Evolutionary conservation across 64 coral and sea anemone species (phyloP).

Genomic region (Hydrozoanthus tunicans): DNA sequence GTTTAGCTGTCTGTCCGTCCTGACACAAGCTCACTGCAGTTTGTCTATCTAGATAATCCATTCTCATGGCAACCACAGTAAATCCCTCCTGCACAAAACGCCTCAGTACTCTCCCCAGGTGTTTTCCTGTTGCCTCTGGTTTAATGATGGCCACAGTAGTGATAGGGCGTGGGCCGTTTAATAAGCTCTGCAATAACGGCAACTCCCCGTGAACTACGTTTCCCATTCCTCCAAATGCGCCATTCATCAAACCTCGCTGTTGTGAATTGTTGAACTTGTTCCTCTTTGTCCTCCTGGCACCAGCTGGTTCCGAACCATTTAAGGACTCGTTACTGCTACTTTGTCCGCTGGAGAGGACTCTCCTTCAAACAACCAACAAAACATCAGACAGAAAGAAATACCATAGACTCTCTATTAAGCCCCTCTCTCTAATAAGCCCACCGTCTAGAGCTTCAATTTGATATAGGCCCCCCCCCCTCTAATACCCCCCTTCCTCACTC

Average conservation of each 20-base stretch:
- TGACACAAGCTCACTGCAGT: conserved; percentile 38
- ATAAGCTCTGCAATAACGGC: conserved; percentile 64
- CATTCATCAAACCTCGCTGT: conserved; percentile 46
- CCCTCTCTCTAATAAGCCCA: no score
- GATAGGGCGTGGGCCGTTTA: conserved; percentile 72
- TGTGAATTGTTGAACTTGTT: neutral
- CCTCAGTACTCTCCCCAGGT: conserved; percentile 81
- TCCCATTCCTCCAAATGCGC: conserved; percentile 47
- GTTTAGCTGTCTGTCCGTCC: neutral
- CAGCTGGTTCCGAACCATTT: conserved; percentile 35
- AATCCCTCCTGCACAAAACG: conserved; percentile 82
- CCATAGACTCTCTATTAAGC: no score
- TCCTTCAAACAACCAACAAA: neutral
- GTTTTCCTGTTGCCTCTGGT: conserved; percentile 71
- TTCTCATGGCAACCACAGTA: conserved; percentile 65
- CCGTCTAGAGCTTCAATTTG: no score
- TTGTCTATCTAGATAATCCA: conserved; percentile 52
- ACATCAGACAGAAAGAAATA: neutral
- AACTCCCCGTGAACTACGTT: conserved; percentile 46
- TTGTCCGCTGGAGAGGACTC: conserved; percentile 19
- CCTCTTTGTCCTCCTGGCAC: conserved; percentile 13
- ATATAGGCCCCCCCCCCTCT: no score
- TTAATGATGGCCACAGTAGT: conserved; percentile 82
- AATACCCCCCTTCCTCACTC: no score
- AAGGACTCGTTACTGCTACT: conserved; percentile 68